These are phyloP conservation scores for Mallateleia sp. DNA, from an alignment of 2,888 invertebrate genomes.

Conservation along the genomic window DNA sequence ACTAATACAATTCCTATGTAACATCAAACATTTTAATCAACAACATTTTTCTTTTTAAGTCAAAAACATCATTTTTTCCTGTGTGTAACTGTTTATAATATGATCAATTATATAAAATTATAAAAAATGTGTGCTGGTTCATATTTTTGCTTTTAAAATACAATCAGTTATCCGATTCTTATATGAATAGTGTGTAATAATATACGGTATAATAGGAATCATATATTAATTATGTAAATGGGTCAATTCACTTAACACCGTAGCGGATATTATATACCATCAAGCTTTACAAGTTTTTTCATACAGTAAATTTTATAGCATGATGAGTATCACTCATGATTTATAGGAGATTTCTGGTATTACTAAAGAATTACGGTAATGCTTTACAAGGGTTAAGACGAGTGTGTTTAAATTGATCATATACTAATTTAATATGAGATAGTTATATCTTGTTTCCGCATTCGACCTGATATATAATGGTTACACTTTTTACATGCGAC, in stretches of 20 bases:
- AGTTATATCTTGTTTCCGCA: slow-evolving; percentile 25
- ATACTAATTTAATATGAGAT: slow-evolving; percentile 16
- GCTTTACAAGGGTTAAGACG: slow-evolving; percentile 10
- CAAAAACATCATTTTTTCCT: too few species aligned
- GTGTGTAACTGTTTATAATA: neutral
- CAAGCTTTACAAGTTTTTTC: slow-evolving; percentile 45
- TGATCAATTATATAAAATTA: slow-evolving; percentile 11
- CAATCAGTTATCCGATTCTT: slow-evolving; percentile 3
- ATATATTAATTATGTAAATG: slow-evolving; percentile 59
- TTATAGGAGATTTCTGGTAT: slow-evolving; percentile 46
- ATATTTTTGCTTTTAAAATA: neutral
- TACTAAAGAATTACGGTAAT: slow-evolving; percentile 24
- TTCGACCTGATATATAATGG: neutral
- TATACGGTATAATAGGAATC: slow-evolving; percentile 33
- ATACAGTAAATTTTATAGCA: slow-evolving; percentile 25
- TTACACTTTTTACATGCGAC: neutral
- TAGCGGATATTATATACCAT: slow-evolving; percentile 47
- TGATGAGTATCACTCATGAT: slow-evolving; percentile 31
- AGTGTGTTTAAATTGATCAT: slow-evolving; percentile 5
- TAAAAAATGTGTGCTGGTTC: neutral
- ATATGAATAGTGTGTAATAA: slow-evolving; percentile 26
- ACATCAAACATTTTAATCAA: too few species aligned
- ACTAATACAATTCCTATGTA: too few species aligned
- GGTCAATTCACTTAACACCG: slow-evolving; percentile 49
- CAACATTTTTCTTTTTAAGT: too few species aligned